These are phyloP conservation scores for Mamestra brassicae DNA, from an alignment of 2,888 invertebrate genomes.

Conservation along the genomic window DNA sequence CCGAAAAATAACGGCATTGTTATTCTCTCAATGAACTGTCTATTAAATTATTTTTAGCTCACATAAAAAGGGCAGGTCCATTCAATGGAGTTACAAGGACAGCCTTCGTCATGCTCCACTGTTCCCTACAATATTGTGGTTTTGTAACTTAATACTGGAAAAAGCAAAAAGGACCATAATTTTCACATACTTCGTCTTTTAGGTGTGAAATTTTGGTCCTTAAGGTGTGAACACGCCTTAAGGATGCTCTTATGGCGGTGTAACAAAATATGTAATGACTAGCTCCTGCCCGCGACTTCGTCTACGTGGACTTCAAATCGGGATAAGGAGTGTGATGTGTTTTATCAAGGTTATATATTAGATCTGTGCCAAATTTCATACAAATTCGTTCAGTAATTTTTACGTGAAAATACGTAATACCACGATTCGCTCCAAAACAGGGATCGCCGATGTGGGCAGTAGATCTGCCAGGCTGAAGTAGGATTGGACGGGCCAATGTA, in stretches of 20 bases:
- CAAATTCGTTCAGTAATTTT: no score
- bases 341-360: no score
- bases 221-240: conserved; percentile 4
- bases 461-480: no score
- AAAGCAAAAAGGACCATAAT: conserved; percentile 16
- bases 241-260: conserved; percentile 2
- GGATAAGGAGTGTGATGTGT: no score
- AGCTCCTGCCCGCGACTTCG: no score
- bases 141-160: conserved; percentile 56
- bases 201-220: conserved; percentile 25
- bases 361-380: no score
- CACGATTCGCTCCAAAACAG: no score
- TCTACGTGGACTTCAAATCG: no score
- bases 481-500: no score
- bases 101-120: conserved; percentile 46
- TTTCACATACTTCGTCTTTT: conserved; percentile 21
- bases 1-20: background rate
- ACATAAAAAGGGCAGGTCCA: conserved; percentile 41
- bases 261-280: conserved; percentile 14
- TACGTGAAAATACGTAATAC: no score
- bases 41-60: conserved; percentile 34
- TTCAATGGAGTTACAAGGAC: conserved; percentile 53
- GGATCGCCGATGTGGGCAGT: no score
- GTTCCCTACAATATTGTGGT: conserved; percentile 44
- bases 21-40: conserved; percentile 1